Evolutionary conservation across 2,797 vertebrate species (phyloP).

Genomic region (Galagoides demidoff): DNA sequence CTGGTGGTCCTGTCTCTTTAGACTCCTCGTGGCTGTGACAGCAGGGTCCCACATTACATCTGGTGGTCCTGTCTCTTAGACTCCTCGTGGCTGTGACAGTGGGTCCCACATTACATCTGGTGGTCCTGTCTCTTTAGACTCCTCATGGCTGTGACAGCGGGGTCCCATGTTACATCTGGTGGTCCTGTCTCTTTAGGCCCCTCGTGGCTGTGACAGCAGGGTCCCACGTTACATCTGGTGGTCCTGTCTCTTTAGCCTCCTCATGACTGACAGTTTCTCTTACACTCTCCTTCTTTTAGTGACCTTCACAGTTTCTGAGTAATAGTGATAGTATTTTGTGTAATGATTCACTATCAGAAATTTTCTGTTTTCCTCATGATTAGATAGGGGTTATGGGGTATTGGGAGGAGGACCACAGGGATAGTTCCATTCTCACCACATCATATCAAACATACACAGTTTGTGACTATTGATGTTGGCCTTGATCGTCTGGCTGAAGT

Average conservation of each 20-base stretch:
- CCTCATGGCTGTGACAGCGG: too few species aligned
- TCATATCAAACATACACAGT: not conserved
- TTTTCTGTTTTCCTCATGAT: not conserved
- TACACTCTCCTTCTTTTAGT: not conserved
- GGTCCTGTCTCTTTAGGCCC: too few species aligned
- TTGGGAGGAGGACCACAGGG: not conserved
- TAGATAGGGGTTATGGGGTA: not conserved
- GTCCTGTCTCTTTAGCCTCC: not conserved
- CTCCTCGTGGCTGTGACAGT: not conserved
- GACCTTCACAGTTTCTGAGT: not conserved
- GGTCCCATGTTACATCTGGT: too few species aligned
- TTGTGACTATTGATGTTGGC: not conserved
- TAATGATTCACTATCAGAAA: not conserved
- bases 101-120: too few species aligned
- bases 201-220: too few species aligned
- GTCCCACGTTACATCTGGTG: not conserved
- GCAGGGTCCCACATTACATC: not conserved
- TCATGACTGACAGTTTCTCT: not conserved
- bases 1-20: too few species aligned
- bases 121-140: too few species aligned
- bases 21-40: not conserved
- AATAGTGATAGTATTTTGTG: not conserved
- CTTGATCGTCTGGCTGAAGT: not conserved
- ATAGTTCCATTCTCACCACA: not conserved
- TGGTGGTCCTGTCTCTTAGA: not conserved